These are phyloP conservation scores for Eumeta japonica DNA, from an alignment of 1,140 invertebrate species.

Conservation along the genomic window DNA sequence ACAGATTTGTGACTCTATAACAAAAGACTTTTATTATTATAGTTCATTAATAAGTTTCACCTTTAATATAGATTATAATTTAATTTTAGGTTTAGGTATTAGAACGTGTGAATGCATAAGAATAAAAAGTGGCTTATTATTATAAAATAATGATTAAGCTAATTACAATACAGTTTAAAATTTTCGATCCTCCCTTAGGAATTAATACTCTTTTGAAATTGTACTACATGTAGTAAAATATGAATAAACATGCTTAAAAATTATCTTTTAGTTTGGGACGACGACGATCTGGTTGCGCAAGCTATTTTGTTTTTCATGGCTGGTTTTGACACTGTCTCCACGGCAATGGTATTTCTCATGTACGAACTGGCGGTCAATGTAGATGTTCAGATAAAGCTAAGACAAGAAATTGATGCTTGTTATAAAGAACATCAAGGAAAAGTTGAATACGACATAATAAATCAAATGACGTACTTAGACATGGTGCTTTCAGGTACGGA, in stretches of 20 bases:
- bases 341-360: constrained; percentile 34
- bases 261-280: constrained; percentile 41
- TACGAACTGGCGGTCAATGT: constrained; percentile 59
- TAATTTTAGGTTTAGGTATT: too few species aligned
- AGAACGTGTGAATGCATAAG: too few species aligned
- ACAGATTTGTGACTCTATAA: too few species aligned
- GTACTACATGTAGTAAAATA: too few species aligned
- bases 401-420: constrained; percentile 56
- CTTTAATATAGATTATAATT: too few species aligned
- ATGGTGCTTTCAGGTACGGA: constrained; percentile 57
- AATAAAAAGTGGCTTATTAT: too few species aligned
- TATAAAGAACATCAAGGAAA: constrained; percentile 38
- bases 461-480: constrained; percentile 65
- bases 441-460: constrained; percentile 53
- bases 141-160: too few species aligned
- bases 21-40: too few species aligned
- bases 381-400: constrained; percentile 61
- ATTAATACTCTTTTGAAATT: too few species aligned
- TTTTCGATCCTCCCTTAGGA: background rate
- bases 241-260: too few species aligned
- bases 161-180: constrained; percentile 20
- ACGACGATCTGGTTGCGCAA: constrained; percentile 60
- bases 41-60: too few species aligned
- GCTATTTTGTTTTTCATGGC: constrained; percentile 66
- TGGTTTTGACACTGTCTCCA: constrained; percentile 70